phyloP scores from a whole-genome alignment of 2,888 invertebrate genomes.

The Tridacna crocea region DNA sequence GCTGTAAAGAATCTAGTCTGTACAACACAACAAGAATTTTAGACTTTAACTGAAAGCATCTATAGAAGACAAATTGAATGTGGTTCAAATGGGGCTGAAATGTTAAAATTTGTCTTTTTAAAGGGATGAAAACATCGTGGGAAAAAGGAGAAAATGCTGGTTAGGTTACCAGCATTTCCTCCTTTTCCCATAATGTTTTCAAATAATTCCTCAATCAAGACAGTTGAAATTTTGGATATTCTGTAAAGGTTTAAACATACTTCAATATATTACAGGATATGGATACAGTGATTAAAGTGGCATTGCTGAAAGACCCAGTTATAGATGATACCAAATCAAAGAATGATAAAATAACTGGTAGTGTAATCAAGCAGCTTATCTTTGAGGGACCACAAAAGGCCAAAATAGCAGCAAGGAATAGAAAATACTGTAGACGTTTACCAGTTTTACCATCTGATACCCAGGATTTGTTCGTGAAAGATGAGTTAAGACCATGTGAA shows the following conservation, averaged over 20 bases:
- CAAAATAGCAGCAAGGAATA: constrained; percentile 2
- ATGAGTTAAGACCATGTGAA: constrained; percentile 32
- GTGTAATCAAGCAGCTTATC: background rate
- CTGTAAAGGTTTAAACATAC: background rate
- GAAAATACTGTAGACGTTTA: constrained; percentile 13
- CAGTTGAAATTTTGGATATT: background rate
- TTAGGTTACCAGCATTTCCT: no score
- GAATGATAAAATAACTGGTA: background rate
- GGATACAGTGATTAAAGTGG: constrained; percentile 38
- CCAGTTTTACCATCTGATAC: constrained; percentile 17
- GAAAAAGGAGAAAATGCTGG: no score
- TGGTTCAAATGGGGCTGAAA: no score
- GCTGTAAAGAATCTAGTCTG: no score
- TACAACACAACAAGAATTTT: no score
- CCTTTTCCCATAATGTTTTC: no score
- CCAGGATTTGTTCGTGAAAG: constrained; percentile 13
- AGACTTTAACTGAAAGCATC: no score
- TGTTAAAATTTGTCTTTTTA: no score
- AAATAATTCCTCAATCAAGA: no score
- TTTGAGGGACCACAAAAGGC: background rate
- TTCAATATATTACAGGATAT: constrained; percentile 29
- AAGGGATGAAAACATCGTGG: no score
- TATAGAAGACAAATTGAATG: no score
- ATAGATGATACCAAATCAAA: background rate
- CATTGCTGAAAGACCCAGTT: background rate